Conservation (phyloP, 1,140 invertebrate species). For the Zophobas morio region DNA sequence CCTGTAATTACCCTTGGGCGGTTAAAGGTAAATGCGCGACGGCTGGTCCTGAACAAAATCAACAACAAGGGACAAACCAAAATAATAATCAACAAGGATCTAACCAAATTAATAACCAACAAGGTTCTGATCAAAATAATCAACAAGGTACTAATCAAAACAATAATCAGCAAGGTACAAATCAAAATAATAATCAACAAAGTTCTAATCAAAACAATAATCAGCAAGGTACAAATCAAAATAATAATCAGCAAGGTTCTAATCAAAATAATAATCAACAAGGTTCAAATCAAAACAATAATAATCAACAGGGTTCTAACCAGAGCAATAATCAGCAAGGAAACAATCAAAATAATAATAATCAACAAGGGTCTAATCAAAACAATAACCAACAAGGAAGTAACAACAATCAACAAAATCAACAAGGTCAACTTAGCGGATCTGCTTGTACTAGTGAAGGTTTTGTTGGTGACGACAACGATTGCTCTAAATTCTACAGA, state of each 20-base stretch:
- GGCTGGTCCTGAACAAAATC: neutral
- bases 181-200: neutral
- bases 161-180: neutral
- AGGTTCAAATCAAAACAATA: slow-evolving; percentile 7
- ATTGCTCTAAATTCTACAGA: slow-evolving; percentile 79
- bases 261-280: slow-evolving; percentile 13
- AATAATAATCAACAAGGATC: slow-evolving; percentile 10
- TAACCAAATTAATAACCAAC: neutral
- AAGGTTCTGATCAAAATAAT: slow-evolving; percentile 5
- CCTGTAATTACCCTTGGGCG: slow-evolving; percentile 75
- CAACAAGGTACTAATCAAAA: slow-evolving; percentile 7
- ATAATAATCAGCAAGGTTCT: neutral
- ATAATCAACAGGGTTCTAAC: slow-evolving; percentile 41
- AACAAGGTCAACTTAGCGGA: slow-evolving; percentile 40
- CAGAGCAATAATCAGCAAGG: slow-evolving; percentile 43
- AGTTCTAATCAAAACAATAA: neutral
- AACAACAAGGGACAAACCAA: neutral
- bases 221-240: neutral
- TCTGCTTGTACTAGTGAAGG: slow-evolving; percentile 55
- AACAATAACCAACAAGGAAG: slow-evolving; percentile 30
- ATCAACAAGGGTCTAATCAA: slow-evolving; percentile 38
- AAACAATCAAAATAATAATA: slow-evolving; percentile 15
- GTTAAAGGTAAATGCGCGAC: slow-evolving; percentile 55
- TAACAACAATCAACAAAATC: slow-evolving; percentile 11
- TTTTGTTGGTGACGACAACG: slow-evolving; percentile 67